Base-by-base conservation (phyloP, 2,888 invertebrate genomes). In the Cryptus viduatorius region DNA sequence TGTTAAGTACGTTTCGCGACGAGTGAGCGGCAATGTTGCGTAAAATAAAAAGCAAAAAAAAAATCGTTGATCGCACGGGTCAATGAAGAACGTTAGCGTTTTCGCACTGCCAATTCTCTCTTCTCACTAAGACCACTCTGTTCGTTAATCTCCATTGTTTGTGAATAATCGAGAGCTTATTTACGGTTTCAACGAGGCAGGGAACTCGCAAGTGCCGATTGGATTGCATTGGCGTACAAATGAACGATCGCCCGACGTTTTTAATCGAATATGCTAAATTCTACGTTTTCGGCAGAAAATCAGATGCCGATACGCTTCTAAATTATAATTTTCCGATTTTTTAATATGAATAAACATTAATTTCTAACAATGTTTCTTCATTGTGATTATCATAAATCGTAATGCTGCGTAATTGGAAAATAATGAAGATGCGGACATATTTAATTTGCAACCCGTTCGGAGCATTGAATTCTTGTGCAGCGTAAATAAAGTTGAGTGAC, bases 391-490 rank as follows among this genome's bases (percentile, higher is more conserved):
- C n/a, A n/a, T n/a, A n/a, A n/a, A n/a, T n/a, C n/a, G 1, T 24
- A 1, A 24, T 1, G 24, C 24, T 24, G 24, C 24, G 24, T 1
- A 24, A 24, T 24, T 24, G 3, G 2, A 24, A 24, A 24, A 24
- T 24, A 24, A 24, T 24, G 24, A 24, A 24, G 24, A 24, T 3
- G 24, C 24, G 24, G 24, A 24, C 0, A 24, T 24, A 24, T 1
- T 24, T 24, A 24, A 24, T 24, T 24, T 2, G 24, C 24, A 24
- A 1, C 3, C 83, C 96, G 95, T 76, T 96, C 96, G 0, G 97
- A 96, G 88, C 96, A 95, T 50, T 96, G 95, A 14, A 97, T 95
- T 88, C 97, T 96, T 87, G 96, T 96, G 92, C 97, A 98, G 73
- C 96, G 94, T 65, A 97, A 94, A 91, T 96, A 96, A 10, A 97